These are phyloP conservation scores for Onychorhynchus coronatus DNA, from an alignment of 2,113 vertebrate genomes.

Conservation along the genomic window DNA sequence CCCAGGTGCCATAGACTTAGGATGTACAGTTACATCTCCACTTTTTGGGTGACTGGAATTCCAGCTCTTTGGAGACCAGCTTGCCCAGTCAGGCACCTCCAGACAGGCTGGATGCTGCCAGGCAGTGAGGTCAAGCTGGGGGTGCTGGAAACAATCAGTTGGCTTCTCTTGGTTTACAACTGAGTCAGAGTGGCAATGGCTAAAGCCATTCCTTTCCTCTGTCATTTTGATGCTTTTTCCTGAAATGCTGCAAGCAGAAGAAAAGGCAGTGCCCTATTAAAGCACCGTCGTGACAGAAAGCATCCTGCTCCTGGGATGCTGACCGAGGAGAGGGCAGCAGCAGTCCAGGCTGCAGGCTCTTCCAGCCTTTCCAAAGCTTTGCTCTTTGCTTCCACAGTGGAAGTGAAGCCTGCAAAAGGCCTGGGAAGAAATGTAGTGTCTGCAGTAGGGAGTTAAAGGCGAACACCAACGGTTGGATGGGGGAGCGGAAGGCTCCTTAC, in stretches of 20 bases:
- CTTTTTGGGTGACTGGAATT: background rate
- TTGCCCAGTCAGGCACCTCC: background rate
- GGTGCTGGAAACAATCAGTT: background rate
- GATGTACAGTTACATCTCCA: background rate
- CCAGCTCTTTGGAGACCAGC: background rate
- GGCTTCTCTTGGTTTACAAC: background rate
- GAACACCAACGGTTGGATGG: too few relatives aligned
- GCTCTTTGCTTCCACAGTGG: rapidly evolving
- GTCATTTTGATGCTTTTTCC: background rate
- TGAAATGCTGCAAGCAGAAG: background rate
- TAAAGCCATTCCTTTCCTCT: background rate
- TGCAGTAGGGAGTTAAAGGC: background rate
- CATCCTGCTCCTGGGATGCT: background rate
- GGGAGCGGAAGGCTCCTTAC: background rate
- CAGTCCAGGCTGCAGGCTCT: background rate
- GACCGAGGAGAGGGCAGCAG: constrained; percentile 61
- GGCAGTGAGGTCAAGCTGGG: background rate
- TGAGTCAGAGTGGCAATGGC: background rate
- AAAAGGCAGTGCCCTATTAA: background rate
- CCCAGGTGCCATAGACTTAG: background rate
- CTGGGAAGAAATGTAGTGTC: background rate
- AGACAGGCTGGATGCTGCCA: background rate
- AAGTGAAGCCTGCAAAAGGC: background rate
- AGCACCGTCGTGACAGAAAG: background rate
- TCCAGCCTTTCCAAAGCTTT: background rate